Percentiles rank a stretch among this genome's conserved stretches.
phyloP scores from a whole-genome alignment of 2,888 invertebrate species.

The Cephus pulcher region DNA sequence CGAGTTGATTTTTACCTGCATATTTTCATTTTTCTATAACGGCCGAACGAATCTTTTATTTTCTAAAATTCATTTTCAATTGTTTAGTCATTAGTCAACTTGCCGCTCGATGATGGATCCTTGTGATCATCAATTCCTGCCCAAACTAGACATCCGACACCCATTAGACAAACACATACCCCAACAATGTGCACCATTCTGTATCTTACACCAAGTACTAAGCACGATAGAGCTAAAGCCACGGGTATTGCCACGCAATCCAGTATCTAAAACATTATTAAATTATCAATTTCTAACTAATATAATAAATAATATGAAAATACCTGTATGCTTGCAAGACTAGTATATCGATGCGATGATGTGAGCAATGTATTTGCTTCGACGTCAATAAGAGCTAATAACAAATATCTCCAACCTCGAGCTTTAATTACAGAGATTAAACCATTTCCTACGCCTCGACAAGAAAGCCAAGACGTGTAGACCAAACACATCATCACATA shows the following conservation, averaged over 20 bases:
- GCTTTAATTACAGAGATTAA: constrained; percentile 74
- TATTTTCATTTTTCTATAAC: constrained; percentile 9
- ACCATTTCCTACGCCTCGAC: constrained; percentile 73
- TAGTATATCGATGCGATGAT: constrained; percentile 82
- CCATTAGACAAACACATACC: constrained; percentile 83
- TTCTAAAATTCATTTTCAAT: neutral
- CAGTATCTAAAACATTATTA: constrained; percentile 75
- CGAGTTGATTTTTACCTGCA: constrained; percentile 80
- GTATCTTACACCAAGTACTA: constrained; percentile 81
- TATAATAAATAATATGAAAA: neutral
- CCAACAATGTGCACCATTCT: constrained; percentile 82
- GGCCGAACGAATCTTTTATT: neutral
- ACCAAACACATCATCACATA: constrained; percentile 82
- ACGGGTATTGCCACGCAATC: constrained; percentile 89
- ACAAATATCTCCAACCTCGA: constrained; percentile 82
- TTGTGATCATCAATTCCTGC: constrained; percentile 82
- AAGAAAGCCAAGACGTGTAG: constrained; percentile 82
- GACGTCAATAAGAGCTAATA: constrained; percentile 85
- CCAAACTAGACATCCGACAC: constrained; percentile 85
- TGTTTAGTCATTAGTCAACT: constrained; percentile 15
- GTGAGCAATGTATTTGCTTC: constrained; percentile 87
- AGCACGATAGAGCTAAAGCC: constrained; percentile 81
- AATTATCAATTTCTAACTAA: neutral
- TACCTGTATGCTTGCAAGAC: constrained; percentile 79
- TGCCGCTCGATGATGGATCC: constrained; percentile 57